These are phyloP conservation scores for Heteromyza rotundicornis DNA, from an alignment of 2,888 invertebrate genomes.

Conservation along the genomic window DNA sequence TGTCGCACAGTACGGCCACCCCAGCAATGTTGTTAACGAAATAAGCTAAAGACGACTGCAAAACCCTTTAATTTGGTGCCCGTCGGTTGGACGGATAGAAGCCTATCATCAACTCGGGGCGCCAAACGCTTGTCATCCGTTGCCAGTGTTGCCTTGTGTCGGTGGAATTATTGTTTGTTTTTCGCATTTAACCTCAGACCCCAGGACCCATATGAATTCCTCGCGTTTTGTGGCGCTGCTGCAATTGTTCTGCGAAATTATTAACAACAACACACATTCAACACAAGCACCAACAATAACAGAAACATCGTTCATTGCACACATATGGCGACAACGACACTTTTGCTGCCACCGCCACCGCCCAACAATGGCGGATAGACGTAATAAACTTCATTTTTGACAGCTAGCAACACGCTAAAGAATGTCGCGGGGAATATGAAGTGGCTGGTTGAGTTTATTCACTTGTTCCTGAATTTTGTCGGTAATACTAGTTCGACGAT, in stretches of 20 bases:
- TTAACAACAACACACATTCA: constrained; percentile 41
- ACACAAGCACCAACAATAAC: constrained; percentile 32
- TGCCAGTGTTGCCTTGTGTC: background rate
- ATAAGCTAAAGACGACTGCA: constrained; percentile 25
- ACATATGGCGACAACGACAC: constrained; percentile 57
- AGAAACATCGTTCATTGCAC: constrained; percentile 52
- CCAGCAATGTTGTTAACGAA: background rate
- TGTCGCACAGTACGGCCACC: constrained; percentile 45
- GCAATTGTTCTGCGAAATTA: constrained; percentile 41
- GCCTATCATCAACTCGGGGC: constrained; percentile 28
- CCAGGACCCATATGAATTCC: constrained; percentile 37
- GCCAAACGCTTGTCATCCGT: constrained; percentile 28
- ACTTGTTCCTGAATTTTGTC: constrained; percentile 35
- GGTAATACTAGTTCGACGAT: no score
- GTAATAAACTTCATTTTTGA: constrained; percentile 59
- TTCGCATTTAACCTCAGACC: constrained; percentile 54
- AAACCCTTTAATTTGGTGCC: background rate
- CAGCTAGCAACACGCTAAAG: constrained; percentile 51
- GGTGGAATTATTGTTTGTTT: constrained; percentile 47
- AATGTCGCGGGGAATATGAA: constrained; percentile 31
- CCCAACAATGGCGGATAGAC: constrained; percentile 45
- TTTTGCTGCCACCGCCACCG: constrained; percentile 38
- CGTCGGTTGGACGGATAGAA: constrained; percentile 21
- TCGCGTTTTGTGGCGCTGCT: constrained; percentile 35
- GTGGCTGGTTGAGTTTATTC: constrained; percentile 33